Evolutionary conservation across 2,797 vertebrate species (phyloP).

Genomic region (Limnodromus scolopaceus): DNA sequence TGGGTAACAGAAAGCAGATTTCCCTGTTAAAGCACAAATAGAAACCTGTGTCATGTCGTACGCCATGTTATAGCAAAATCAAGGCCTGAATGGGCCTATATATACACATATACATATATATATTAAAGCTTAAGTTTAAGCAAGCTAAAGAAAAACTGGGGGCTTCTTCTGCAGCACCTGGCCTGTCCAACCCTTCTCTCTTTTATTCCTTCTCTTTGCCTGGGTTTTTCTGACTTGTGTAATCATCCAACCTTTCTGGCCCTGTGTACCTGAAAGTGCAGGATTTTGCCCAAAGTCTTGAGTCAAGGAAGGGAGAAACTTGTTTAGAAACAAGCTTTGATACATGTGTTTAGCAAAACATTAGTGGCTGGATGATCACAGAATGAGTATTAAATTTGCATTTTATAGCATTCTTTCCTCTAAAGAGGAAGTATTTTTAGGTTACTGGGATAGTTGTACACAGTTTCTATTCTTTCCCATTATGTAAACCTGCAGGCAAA

Average conservation of each 20-base stretch:
- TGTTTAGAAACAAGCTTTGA: slow-evolving; percentile 24
- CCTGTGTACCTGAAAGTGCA: not conserved
- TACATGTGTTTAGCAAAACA: not conserved
- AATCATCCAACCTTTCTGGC: not conserved
- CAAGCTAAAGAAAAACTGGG: slow-evolving; percentile 28
- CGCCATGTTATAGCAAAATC: slow-evolving; percentile 45
- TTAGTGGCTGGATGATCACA: slow-evolving; percentile 3
- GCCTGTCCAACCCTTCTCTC: not conserved
- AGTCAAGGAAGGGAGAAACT: not conserved
- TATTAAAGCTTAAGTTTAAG: not conserved
- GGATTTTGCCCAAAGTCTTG: not conserved
- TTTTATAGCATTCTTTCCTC: not conserved
- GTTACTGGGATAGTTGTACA: not conserved
- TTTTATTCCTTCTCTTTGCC: not conserved
- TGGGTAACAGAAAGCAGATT: not conserved
- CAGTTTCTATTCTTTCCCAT: not conserved
- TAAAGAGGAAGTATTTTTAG: slow-evolving; percentile 1
- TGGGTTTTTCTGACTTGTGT: not conserved
- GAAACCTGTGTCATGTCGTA: not conserved
- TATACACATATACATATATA: rapidly evolving
- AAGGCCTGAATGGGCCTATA: slow-evolving; percentile 41
- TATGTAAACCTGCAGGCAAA: not conserved
- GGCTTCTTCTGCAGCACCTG: not conserved
- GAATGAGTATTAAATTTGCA: not conserved
- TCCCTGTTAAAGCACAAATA: not conserved